Base-by-base conservation (phyloP, 2,888 invertebrate genomes). In the Drosophila parthenogenetica region DNA sequence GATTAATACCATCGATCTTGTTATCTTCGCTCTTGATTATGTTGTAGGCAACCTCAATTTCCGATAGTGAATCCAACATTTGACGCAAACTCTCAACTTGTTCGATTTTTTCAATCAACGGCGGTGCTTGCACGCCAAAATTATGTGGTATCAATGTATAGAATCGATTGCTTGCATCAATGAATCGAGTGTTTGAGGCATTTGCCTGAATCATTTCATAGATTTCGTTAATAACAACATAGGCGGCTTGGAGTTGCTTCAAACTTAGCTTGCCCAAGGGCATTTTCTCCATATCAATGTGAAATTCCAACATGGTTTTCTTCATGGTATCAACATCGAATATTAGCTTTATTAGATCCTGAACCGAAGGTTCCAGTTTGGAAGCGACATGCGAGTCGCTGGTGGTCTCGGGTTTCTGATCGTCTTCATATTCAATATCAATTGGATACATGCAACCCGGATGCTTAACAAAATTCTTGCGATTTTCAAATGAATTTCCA, bases 251-350 rank as follows among this genome's bases (percentile, higher is more conserved):
- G 62, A 99, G 95, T 93, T 98, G 98, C 60, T 96, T 95, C 90
- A 96, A 95, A 2, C 98, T 98, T 11, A 99, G 92, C 93, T 99
- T 99, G 19, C 99, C 99, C 8, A 99, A 93, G 0, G 99, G 99
- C 99, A 99, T 99, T 93, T 99, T 99, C 73, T 98, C 98, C 83
- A 97, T 94, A 92, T 99, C 99, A 79, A 99, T 93, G 93, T 99
- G 98, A 92, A 98, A 99, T 90, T 99, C 98, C 90, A 97, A 91
- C 95, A 99, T 95, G 0, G 97, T 96, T 90, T 95, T 95, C 91
- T 98, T 98, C 99, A 99, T 99, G 7, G 94, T 93, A 66, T 97
- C 94, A 0, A 98, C 94, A 91, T 99, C 97, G 92, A 99, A 99
- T 65, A 99, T 96, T 79, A 96, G 93, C 67, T 94, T 94, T 17